Conservation (phyloP, 2,888 invertebrate genomes). For the Laothoe populi region DNA sequence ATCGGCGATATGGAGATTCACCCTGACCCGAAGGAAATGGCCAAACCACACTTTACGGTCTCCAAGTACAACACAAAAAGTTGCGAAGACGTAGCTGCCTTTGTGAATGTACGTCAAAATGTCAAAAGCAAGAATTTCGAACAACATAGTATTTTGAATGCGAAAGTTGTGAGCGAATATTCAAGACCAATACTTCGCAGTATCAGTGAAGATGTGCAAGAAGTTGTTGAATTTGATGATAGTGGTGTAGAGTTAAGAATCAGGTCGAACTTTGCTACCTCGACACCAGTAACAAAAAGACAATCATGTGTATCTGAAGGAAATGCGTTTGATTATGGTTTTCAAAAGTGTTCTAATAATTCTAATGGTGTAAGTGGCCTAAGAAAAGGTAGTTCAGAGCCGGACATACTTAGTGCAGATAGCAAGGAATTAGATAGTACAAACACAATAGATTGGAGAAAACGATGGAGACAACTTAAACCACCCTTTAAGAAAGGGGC, state of each 20-base stretch:
- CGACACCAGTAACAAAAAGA: slow-evolving; percentile 71
- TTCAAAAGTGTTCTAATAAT: slow-evolving; percentile 68
- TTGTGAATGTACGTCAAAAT: slow-evolving; percentile 66
- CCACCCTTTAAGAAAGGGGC: slow-evolving; percentile 72
- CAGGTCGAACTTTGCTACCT: slow-evolving; percentile 63
- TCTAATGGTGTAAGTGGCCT: slow-evolving; percentile 60
- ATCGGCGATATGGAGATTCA: slow-evolving; percentile 65
- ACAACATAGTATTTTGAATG: slow-evolving; percentile 73
- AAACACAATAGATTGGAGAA: slow-evolving; percentile 66
- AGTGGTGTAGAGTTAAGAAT: slow-evolving; percentile 65
- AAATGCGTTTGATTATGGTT: slow-evolving; percentile 62
- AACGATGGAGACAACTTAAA: slow-evolving; percentile 70
- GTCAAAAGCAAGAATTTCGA: slow-evolving; percentile 72
- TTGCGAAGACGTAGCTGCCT: slow-evolving; percentile 74
- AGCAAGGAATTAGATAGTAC: slow-evolving; percentile 52
- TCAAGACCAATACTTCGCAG: slow-evolving; percentile 61
- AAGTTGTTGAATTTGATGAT: slow-evolving; percentile 58
- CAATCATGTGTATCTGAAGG: slow-evolving; percentile 66
- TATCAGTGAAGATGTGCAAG: slow-evolving; percentile 63
- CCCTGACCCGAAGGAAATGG: slow-evolving; percentile 55
- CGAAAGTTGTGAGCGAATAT: slow-evolving; percentile 53
- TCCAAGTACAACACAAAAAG: slow-evolving; percentile 75
- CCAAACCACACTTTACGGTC: slow-evolving; percentile 53
- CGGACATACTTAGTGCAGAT: slow-evolving; percentile 66
- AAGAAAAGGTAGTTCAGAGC: slow-evolving; percentile 71